Evolutionary conservation across 2,113 vertebrate species (phyloP).

Genomic region (Tachysurus fulvidraco): DNA sequence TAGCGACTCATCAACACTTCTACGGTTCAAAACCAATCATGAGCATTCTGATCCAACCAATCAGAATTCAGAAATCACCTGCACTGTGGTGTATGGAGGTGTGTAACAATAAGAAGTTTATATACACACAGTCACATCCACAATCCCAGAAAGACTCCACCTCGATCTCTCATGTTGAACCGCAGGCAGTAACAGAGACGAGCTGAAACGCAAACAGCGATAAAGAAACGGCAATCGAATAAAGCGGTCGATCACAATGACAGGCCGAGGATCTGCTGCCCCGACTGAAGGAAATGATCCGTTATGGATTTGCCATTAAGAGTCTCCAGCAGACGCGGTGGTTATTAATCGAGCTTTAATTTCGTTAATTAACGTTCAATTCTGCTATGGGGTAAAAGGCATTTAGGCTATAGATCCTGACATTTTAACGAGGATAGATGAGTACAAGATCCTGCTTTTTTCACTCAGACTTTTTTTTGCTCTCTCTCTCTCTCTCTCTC

Average conservation of each 20-base stretch:
- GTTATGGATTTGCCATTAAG: constrained; percentile 49
- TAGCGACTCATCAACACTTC: background rate
- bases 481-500: background rate
- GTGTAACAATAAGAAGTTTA: background rate
- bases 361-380: constrained; percentile 45
- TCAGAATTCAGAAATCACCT: background rate
- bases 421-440: constrained; percentile 36
- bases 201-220: constrained; percentile 17
- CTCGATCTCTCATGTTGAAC: background rate
- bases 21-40: background rate
- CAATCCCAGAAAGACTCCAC: background rate
- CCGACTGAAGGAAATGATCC: constrained; percentile 28
- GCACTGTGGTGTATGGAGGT: background rate
- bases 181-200: background rate
- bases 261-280: background rate
- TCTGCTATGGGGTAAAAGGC: constrained; percentile 9
- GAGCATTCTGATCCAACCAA: background rate
- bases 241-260: background rate
- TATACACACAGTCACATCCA: background rate
- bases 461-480: background rate
- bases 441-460: background rate
- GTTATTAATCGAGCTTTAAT: constrained; percentile 50
- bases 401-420: constrained; percentile 49
- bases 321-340: background rate
- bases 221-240: background rate